phyloP scores from a whole-genome alignment of 92 coral and sea anemone genomes.

The Epizoanthus rinbou region DNA sequence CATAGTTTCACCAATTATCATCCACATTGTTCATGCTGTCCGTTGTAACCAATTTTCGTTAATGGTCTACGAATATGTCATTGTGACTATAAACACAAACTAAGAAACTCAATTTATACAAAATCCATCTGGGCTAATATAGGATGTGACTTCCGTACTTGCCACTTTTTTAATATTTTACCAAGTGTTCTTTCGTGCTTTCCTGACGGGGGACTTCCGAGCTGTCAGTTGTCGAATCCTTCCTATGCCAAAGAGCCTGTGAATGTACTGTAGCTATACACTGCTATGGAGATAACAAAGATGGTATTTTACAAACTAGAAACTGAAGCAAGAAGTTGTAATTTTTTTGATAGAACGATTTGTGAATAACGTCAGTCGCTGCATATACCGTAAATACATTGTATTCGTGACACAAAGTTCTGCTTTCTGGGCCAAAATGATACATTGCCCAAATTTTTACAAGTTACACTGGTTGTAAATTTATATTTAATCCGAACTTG shows the following conservation, averaged over 20 bases:
- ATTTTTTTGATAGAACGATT: conserved; percentile 37
- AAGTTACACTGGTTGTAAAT: conserved; percentile 33
- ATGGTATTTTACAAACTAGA: conserved; percentile 12
- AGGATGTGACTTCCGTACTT: not conserved
- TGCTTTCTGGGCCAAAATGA: conserved; percentile 11
- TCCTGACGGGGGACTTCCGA: conserved; percentile 11
- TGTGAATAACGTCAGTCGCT: conserved; percentile 35
- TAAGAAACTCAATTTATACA: not conserved
- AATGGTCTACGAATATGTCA: not conserved
- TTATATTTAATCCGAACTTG: conserved; percentile 15
- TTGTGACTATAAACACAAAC: not conserved
- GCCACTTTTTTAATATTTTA: conserved; percentile 28
- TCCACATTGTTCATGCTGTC: not conserved
- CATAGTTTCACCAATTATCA: not conserved
- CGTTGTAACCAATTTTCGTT: too few relatives aligned
- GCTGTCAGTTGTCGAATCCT: not conserved
- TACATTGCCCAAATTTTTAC: conserved; percentile 38
- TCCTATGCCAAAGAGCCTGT: not conserved
- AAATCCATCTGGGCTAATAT: not conserved
- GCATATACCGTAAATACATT: not conserved
- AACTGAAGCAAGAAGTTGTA: conserved; percentile 24
- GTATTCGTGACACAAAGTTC: conserved; percentile 29
- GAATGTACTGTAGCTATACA: not conserved
- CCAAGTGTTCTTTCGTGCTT: conserved; percentile 20
- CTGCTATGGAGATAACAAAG: too few relatives aligned